phyloP scores from a whole-genome alignment of 1,140 invertebrate species.

The Cyrtorhinus lividipennis region DNA sequence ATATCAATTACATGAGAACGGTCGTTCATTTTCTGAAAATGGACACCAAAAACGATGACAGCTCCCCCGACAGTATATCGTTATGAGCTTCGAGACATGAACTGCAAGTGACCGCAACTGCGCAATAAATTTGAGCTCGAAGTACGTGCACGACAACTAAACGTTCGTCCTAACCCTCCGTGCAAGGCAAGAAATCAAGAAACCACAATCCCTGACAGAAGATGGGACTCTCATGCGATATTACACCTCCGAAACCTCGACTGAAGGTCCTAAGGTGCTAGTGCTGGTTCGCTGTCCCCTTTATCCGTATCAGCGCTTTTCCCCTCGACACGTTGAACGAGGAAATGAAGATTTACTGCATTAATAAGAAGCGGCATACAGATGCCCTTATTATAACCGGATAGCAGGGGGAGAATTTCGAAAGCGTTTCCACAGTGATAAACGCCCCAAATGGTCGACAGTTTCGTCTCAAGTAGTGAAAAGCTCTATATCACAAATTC shows the following conservation, averaged over 20 bases:
- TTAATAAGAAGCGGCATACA: conserved; percentile 17
- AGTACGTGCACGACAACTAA: not conserved
- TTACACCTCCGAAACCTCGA: too few relatives aligned
- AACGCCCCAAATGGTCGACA: not conserved
- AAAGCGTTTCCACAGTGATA: not conserved
- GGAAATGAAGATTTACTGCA: conserved; percentile 18
- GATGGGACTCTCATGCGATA: not conserved
- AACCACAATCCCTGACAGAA: not conserved
- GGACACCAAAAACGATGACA: not conserved
- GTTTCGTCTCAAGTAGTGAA: conserved; percentile 2
- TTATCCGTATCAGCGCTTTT: not conserved
- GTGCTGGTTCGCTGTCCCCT: not conserved
- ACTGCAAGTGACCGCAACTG: not conserved
- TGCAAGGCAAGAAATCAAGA: not conserved
- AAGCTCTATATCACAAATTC: conserved; percentile 19
- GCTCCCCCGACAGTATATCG: not conserved
- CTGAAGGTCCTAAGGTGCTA: not conserved
- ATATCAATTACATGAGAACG: too few relatives aligned
- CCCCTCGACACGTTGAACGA: not conserved
- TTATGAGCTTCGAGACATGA: not conserved
- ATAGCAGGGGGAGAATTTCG: conserved; percentile 2
- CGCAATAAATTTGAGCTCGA: not conserved
- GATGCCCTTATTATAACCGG: conserved; percentile 14
- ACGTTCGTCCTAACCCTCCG: not conserved
- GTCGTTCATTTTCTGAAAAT: too few relatives aligned